A percentile compares a stretch with the other conserved stretches of the same genome.
phyloP scores from a whole-genome alignment of 2,113 vertebrate species.

The Platichthys flesus region DNA sequence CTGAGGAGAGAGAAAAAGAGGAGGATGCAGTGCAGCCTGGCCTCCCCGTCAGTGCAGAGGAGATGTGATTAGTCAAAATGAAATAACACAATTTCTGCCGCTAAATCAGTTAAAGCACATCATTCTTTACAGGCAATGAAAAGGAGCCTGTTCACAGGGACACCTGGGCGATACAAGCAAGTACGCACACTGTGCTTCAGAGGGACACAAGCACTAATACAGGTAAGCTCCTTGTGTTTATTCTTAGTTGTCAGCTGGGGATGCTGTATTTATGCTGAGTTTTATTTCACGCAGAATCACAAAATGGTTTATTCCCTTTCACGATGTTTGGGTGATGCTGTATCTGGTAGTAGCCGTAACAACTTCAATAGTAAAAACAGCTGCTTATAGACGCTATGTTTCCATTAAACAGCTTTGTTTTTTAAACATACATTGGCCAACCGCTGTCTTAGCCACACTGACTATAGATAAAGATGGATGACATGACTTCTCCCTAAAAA shows the following conservation, averaged over 20 bases:
- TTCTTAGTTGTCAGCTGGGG: not conserved
- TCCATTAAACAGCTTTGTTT: not conserved
- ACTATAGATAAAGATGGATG: no score
- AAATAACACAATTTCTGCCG: slow-evolving; percentile 75
- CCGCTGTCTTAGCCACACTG: no score
- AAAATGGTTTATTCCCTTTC: not conserved
- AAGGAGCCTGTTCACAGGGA: slow-evolving; percentile 66
- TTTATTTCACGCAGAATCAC: not conserved
- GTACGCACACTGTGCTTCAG: not conserved
- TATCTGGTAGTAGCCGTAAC: not conserved
- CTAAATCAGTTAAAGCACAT: slow-evolving; percentile 70
- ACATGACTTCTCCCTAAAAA: no score
- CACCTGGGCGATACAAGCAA: slow-evolving; percentile 62
- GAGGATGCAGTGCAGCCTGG: slow-evolving; percentile 23
- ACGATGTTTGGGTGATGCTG: not conserved
- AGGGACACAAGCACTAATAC: not conserved
- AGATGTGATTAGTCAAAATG: slow-evolving; percentile 75
- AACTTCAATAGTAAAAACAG: no score
- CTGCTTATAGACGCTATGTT: no score
- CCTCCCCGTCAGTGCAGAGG: slow-evolving; percentile 34
- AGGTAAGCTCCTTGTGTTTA: not conserved
- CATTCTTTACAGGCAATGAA: slow-evolving; percentile 54
- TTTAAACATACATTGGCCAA: no score
- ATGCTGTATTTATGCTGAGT: slow-evolving; percentile 6
- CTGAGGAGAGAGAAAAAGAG: slow-evolving; percentile 10